phyloP scores from a whole-genome alignment of 2,113 vertebrate genomes.

The Pseudopipra pipra region DNA sequence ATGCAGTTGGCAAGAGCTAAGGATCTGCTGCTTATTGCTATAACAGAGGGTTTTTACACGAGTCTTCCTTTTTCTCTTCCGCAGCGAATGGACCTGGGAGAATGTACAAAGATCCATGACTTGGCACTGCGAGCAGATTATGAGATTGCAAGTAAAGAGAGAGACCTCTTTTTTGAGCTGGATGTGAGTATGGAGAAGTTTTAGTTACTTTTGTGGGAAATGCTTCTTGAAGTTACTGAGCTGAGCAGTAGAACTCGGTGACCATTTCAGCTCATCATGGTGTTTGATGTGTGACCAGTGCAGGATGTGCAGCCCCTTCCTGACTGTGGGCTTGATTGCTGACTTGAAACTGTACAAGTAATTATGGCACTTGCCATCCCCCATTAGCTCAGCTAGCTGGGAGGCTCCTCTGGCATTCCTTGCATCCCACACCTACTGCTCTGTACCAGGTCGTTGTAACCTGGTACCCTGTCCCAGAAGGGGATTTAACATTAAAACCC shows the following conservation, averaged over 20 bases:
- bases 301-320: neutral
- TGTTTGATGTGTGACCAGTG: neutral
- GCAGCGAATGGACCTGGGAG: slow-evolving; percentile 97
- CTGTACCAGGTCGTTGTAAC: neutral
- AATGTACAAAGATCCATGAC: slow-evolving; percentile 99
- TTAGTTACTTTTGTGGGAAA: neutral
- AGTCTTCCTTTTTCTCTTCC: neutral
- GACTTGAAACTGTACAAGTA: neutral
- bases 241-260: neutral
- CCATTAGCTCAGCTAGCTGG: neutral
- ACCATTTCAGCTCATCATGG: neutral
- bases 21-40: neutral
- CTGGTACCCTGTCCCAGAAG: neutral
- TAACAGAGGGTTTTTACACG: neutral
- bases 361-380: neutral
- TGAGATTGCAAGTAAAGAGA: slow-evolving; percentile 98
- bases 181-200: slow-evolving; percentile 84
- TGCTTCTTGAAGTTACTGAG: neutral
- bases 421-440: neutral
- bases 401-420: neutral
- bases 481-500: neutral
- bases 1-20: neutral
- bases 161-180: slow-evolving; percentile 97
- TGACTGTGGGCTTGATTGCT: neutral
- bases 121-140: slow-evolving; percentile 97